Conservation (phyloP, 2,888 invertebrate genomes). For the Zygothrica quintamaculata region DNA sequence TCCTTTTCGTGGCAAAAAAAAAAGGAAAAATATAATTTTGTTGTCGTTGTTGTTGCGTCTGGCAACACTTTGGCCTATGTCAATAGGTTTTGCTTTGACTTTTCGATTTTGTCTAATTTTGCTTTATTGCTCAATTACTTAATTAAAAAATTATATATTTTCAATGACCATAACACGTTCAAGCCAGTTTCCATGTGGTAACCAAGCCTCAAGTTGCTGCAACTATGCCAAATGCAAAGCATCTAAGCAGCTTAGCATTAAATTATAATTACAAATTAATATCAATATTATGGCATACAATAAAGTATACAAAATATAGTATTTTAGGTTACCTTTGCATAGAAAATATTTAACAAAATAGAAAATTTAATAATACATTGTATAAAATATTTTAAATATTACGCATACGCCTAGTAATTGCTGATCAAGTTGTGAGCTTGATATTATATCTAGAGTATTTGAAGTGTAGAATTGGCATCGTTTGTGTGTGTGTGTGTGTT, state of each 20-base stretch:
- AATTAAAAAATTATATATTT: constrained; percentile 39
- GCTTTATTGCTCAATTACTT: constrained; percentile 40
- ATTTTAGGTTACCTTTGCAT: too few species aligned
- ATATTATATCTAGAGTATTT: too few species aligned
- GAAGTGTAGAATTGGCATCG: background rate
- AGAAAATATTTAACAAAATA: too few species aligned
- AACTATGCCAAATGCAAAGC: too few species aligned
- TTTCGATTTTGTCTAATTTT: constrained; percentile 30
- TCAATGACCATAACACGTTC: constrained; percentile 3
- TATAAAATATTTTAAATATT: too few species aligned
- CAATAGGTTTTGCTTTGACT: constrained; percentile 39
- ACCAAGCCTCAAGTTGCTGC: too few species aligned
- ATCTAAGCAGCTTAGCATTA: background rate
- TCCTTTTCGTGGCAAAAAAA: background rate
- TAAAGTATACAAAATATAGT: too few species aligned
- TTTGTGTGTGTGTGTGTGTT: background rate
- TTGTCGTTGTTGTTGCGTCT: background rate
- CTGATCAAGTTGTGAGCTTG: too few species aligned
- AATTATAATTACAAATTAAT: background rate
- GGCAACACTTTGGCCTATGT: constrained; percentile 22
- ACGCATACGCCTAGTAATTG: too few species aligned
- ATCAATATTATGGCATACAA: too few species aligned
- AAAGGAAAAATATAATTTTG: background rate
- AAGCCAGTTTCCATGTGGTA: background rate
- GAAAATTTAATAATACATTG: too few species aligned